Base-by-base conservation (phyloP, 2,113 vertebrate species). In the Telmatochromis brichardi region DNA sequence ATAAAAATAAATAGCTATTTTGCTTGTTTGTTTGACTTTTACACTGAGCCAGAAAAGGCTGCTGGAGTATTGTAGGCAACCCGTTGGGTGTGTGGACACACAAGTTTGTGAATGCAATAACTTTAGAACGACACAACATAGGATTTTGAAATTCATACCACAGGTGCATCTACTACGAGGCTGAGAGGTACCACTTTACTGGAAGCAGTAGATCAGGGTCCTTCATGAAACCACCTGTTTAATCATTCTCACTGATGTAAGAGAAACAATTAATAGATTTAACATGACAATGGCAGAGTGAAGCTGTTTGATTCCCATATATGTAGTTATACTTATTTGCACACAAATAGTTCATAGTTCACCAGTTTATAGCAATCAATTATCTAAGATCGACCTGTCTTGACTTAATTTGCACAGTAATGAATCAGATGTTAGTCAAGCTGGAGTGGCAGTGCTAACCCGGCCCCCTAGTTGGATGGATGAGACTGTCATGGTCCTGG, bases 81-180 rank as follows among this genome's bases (percentile, higher is more conserved):
- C 0, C 0, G 0, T 14, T 57, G 54, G 54, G 23, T 57, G 54
- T 26, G 23, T 26, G 23, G 12, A 57, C 54, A 14, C 21, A 26
- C 23, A 26, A 0, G 4, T 57, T 57, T 57, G 54, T 1, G 21
- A 55, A 55, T 55, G 21, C 21, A 55, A 13, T 55, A 55, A 55
- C 21, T 55, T 55, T 55, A 23, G 54, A 57, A 57, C 0, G 1
- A 2, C 23, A 57, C 23, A 28, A 57, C 23, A 28, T 57, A 0
- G 7, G 3, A 57, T 28, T 5, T 57, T 57, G 55, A 57, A 57
- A 57, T 26, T 57, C 54, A 57, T 57, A 15, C 55, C 55, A 15
- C 23, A 57, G 13, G 12, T 57, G 54, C 2, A 57, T 57, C 54
- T 57, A 57, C 54, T 14, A 3, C 0, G 3, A 57, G 23, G 23